Base-by-base conservation (phyloP, 2,797 vertebrate genomes). In the Ispidina picta region DNA sequence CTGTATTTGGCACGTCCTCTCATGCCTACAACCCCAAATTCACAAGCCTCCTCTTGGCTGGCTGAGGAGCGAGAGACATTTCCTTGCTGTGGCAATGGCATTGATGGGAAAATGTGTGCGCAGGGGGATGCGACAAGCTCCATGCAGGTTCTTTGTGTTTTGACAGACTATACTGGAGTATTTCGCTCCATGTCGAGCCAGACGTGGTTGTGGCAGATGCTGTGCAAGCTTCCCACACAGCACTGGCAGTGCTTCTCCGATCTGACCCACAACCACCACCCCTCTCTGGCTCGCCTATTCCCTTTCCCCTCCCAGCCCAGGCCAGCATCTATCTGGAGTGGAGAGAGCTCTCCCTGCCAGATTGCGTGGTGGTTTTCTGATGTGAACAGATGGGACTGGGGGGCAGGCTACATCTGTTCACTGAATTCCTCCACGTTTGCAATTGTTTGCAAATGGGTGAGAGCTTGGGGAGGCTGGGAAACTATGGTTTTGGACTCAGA, bases 371-470 rank as follows among this genome's bases (percentile, higher is more conserved):
- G 92, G 80, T 88, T 94, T 91, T 95, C 89, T 94, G 93, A 92
- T 94, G 94, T 93, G 95, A 95, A 88, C 95, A 94, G 94, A 95
- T 96, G 95, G 95, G 94, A 96, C 72, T 86, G 88, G 88, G 90
- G 92, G 94, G 95, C 89, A 92, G 95, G 89, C 88, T 91, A 92
- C 95, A 96, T 96, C 95, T 96, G 92, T 82, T 95, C 89, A 0
- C 78, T 93, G 91, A 94, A 91, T 96, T 90, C 92, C 93, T 95
- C 95, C 92, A 94, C 95, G 94, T 94, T 96, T 86, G 35, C 94
- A 95, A 94, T 95, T 96, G 94, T 96, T 95, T 94, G 94, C 91
- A 92, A 95, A 93, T 91, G 92, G 91, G 71, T 70, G 89, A 89
- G 89, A 94, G 91, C 87, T 91, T 15, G 4, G 48, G 44, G 52